Evolutionary conservation across 1,140 invertebrate genomes (phyloP).

Genomic region (Pogonus chalceus): DNA sequence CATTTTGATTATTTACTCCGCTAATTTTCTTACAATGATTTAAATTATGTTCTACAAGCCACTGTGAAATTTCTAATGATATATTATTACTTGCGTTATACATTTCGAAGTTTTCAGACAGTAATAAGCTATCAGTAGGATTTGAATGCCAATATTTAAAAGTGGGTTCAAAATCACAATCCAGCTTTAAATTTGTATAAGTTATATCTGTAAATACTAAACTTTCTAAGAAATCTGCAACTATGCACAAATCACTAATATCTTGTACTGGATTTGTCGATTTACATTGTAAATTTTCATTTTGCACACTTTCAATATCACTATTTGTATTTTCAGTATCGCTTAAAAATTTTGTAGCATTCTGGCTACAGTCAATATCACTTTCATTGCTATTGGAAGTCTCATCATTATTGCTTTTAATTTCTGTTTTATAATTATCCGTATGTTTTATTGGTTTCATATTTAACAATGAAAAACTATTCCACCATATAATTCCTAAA

Average conservation of each 20-base stretch:
- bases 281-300: too few species aligned
- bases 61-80: constrained; percentile 20
- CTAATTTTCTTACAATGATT: constrained; percentile 13
- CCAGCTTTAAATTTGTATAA: constrained; percentile 15
- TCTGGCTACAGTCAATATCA: not conserved
- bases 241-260: constrained; percentile 9
- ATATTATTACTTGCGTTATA: constrained; percentile 12
- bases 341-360: not conserved
- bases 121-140: constrained; percentile 23
- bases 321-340: not conserved
- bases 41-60: constrained; percentile 18
- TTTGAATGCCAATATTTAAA: constrained; percentile 16
- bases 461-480: constrained; percentile 22
- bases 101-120: constrained; percentile 17
- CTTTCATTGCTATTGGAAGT: not conserved
- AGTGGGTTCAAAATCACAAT: constrained; percentile 15
- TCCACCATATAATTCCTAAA: constrained; percentile 30
- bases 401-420: not conserved
- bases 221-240: constrained; percentile 19
- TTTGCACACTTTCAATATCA: not conserved
- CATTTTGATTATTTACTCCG: constrained; percentile 8
- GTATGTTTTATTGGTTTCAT: constrained; percentile 7
- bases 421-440: not conserved
- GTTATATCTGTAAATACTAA: constrained; percentile 20
- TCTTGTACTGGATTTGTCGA: constrained; percentile 1